Conservation (phyloP, 2,113 vertebrate genomes). For the Entomyzon cyanotis region DNA sequence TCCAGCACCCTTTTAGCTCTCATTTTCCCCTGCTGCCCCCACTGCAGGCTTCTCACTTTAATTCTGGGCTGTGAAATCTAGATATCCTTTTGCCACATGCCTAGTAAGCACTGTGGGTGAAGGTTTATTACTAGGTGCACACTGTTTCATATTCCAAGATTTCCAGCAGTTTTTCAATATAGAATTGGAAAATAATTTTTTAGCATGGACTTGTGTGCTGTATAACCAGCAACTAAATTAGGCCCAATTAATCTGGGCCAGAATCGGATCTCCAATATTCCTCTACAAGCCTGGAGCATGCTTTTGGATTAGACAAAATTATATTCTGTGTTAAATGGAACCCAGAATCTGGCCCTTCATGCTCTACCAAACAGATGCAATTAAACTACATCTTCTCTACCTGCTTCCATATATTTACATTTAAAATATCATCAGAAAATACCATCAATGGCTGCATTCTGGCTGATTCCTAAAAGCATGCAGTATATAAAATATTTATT, state of each 20-base stretch:
- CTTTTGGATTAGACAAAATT: not conserved
- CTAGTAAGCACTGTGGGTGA: not conserved
- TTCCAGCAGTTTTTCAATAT: not conserved
- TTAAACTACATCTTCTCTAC: not conserved
- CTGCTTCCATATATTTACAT: constrained; percentile 20
- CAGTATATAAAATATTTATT: constrained; percentile 64
- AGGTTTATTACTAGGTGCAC: not conserved
- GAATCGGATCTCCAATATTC: not conserved
- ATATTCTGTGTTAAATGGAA: not conserved
- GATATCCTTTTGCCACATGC: not conserved
- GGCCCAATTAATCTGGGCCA: not conserved
- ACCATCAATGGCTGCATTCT: constrained; percentile 22
- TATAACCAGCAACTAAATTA: not conserved
- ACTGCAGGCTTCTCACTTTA: not conserved
- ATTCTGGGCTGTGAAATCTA: not conserved
- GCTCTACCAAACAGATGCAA: not conserved
- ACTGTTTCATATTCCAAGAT: not conserved
- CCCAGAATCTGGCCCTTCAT: not conserved
- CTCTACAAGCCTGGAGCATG: not conserved
- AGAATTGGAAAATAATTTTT: not conserved
- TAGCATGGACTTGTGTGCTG: not conserved
- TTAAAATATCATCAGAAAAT: constrained; percentile 55
- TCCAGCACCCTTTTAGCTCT: not conserved
- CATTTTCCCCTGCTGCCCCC: not conserved
- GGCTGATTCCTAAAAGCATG: constrained; percentile 48